Evolutionary conservation across 2,797 vertebrate genomes (phyloP).

Genomic region (Diplodus sargus): DNA sequence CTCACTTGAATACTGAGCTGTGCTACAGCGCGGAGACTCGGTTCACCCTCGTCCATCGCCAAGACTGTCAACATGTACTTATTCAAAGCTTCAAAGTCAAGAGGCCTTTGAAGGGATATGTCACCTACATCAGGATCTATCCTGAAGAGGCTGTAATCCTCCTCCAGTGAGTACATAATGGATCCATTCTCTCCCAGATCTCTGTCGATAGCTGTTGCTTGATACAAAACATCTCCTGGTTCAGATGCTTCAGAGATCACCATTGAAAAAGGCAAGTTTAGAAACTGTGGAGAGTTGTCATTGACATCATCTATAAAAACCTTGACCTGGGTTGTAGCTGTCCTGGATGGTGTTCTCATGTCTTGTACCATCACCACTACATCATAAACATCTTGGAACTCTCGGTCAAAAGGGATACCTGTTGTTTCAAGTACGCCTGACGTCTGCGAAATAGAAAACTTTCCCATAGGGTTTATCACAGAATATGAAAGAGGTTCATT

Average conservation of each 20-base stretch:
- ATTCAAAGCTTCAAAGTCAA: conserved; percentile 93
- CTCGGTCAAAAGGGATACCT: conserved; percentile 90
- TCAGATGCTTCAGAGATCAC: conserved; percentile 91
- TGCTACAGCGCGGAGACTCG: conserved; percentile 82
- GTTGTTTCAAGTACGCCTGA: conserved; percentile 93
- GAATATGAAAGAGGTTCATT: conserved; percentile 93
- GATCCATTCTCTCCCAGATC: conserved; percentile 91
- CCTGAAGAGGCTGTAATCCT: conserved; percentile 91
- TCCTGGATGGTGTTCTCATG: conserved; percentile 85
- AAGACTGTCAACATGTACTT: conserved; percentile 91
- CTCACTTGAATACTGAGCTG: conserved; percentile 91
- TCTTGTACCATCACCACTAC: conserved; percentile 92
- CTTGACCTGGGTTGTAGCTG: conserved; percentile 88
- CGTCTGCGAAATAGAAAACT: conserved; percentile 87
- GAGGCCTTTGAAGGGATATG: conserved; percentile 91
- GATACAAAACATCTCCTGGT: conserved; percentile 94
- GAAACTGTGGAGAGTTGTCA: conserved; percentile 92
- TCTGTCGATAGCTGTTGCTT: conserved; percentile 90
- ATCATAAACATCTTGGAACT: conserved; percentile 86
- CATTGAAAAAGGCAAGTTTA: conserved; percentile 91
- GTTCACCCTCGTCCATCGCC: conserved; percentile 89
- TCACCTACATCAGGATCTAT: conserved; percentile 94
- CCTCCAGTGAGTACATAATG: conserved; percentile 89
- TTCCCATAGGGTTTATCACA: conserved; percentile 88
- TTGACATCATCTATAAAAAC: conserved; percentile 93